Conservation (phyloP, 2,888 invertebrate genomes). For the Cerastis rubricosa region DNA sequence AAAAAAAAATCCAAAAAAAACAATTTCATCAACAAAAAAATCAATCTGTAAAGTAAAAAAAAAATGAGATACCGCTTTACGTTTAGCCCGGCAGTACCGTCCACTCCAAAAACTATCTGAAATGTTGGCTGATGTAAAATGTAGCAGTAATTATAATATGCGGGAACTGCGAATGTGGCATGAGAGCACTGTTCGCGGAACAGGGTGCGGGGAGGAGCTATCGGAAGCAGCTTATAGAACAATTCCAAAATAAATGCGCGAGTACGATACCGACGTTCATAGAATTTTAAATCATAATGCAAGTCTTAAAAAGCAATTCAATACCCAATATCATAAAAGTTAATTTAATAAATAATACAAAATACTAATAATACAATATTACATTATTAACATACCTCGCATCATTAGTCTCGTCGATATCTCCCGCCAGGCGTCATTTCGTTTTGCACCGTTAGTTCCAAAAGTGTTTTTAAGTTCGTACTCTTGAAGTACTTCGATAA, state of each 20-base stretch:
- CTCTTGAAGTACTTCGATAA: not conserved
- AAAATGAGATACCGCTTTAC: not conserved
- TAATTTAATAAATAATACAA: too few species aligned
- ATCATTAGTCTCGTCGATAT: not conserved
- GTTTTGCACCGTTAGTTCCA: fast-evolving
- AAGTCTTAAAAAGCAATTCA: conserved; percentile 20
- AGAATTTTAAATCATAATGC: not conserved
- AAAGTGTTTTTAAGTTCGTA: conserved; percentile 17
- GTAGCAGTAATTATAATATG: not conserved
- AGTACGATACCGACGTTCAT: not conserved
- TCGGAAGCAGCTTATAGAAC: not conserved
- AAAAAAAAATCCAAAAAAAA: not conserved
- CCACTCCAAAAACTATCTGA: not conserved
- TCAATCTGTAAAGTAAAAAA: not conserved
- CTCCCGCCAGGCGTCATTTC: not conserved
- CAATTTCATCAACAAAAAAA: not conserved
- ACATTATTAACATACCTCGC: conserved; percentile 35
- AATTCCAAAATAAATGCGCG: not conserved
- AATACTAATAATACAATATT: not conserved
- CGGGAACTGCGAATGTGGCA: not conserved
- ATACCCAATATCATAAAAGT: not conserved
- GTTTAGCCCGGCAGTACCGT: not conserved
- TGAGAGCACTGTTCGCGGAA: not conserved
- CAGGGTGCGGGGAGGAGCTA: not conserved
- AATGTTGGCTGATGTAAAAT: conserved; percentile 6